A percentile compares a stretch with the other conserved stretches of the same genome.
phyloP scores from a whole-genome alignment of 1,140 invertebrate species.

The Trichogramma pretiosum region DNA sequence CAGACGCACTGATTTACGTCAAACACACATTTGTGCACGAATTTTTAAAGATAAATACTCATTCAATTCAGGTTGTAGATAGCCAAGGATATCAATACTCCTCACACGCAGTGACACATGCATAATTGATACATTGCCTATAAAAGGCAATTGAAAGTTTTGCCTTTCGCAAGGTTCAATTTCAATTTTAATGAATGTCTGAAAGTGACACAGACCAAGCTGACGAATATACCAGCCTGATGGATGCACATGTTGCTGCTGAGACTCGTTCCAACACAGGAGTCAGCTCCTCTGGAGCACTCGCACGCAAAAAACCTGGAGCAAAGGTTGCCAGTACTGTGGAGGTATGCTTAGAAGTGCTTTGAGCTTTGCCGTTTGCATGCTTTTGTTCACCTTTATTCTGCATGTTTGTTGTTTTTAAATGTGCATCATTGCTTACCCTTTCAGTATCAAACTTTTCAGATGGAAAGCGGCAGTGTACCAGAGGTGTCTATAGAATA shows the following conservation, averaged over 20 bases:
- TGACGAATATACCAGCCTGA: slow-evolving; percentile 67
- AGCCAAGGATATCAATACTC: no score
- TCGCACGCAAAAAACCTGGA: slow-evolving; percentile 32
- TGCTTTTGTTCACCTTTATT: no score
- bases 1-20: no score
- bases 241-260: slow-evolving; percentile 68
- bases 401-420: no score
- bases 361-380: no score
- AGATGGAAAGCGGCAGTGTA: slow-evolving; percentile 42
- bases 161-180: no score
- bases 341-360: slow-evolving; percentile 26
- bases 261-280: slow-evolving; percentile 42
- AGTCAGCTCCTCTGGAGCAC: slow-evolving; percentile 30
- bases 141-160: no score
- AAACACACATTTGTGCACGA: no score
- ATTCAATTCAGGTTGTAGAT: no score
- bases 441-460: slow-evolving; percentile 20
- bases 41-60: no score
- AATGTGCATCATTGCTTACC: neutral
- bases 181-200: slow-evolving; percentile 45
- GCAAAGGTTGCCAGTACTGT: slow-evolving; percentile 32
- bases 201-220: slow-evolving; percentile 46
- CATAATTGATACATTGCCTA: no score
- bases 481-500: slow-evolving; percentile 36
- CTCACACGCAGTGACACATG: no score